phyloP scores from a whole-genome alignment of 2,113 vertebrate species.

The Serilophus lunatus region DNA sequence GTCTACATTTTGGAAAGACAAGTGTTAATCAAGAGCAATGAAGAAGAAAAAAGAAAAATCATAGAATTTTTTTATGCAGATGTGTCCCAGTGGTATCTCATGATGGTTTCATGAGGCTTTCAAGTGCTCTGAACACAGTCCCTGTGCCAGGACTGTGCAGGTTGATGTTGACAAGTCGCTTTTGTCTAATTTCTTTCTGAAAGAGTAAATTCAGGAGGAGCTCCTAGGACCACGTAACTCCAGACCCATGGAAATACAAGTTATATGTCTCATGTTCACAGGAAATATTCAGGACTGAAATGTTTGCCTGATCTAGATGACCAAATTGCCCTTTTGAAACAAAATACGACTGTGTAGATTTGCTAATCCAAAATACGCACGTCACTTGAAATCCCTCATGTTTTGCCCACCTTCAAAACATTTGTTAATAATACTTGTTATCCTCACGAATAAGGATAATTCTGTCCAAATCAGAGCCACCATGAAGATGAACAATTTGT shows the following conservation, averaged over 20 bases:
- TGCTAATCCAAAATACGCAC: background rate
- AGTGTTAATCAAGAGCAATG: background rate
- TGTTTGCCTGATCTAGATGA: background rate
- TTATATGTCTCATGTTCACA: background rate
- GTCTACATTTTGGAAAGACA: rapidly evolving
- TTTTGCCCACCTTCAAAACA: background rate
- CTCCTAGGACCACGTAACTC: background rate
- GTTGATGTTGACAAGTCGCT: rapidly evolving
- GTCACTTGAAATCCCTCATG: background rate
- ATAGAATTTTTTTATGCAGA: background rate
- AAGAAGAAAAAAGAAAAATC: background rate
- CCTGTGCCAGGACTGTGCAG: background rate
- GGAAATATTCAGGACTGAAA: background rate
- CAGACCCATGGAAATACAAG: background rate
- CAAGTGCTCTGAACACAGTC: background rate
- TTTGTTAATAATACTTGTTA: background rate
- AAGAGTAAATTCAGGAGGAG: background rate
- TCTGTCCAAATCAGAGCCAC: background rate
- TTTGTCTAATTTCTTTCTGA: background rate
- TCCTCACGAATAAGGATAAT: background rate
- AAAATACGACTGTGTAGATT: background rate
- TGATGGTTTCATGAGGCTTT: background rate
- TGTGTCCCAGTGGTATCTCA: rapidly evolving
- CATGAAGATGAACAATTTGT: background rate
- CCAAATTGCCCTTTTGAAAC: background rate